These are phyloP conservation scores for Callorhinus ursinus DNA, from an alignment of 2,113 vertebrate genomes.

Conservation along the genomic window DNA sequence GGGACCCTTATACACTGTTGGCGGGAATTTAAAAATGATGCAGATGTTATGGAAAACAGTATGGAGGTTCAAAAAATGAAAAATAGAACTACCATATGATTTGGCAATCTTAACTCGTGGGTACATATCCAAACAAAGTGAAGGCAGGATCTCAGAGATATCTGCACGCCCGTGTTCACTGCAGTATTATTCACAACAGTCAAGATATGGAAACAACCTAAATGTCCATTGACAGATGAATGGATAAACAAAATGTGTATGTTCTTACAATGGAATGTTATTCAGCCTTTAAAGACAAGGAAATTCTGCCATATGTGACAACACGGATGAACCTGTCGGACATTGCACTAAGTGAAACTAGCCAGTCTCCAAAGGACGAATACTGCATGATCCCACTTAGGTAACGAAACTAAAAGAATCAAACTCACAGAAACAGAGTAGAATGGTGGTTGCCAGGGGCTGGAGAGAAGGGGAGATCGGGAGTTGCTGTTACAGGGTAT, in stretches of 20 bases:
- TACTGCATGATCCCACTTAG: not conserved
- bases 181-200: not conserved
- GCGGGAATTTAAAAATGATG: not conserved
- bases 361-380: not conserved
- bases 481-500: not conserved
- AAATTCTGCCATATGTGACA: not conserved
- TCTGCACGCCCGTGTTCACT: not conserved
- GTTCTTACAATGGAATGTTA: not conserved
- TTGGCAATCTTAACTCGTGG: not conserved
- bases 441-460: not conserved
- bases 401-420: not conserved
- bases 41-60: not conserved
- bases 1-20: not conserved
- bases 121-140: not conserved
- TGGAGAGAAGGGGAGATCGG: not conserved
- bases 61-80: conserved; percentile 3
- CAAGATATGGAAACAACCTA: not conserved
- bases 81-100: not conserved
- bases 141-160: not conserved
- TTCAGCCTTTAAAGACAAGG: not conserved
- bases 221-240: not conserved
- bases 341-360: not conserved
- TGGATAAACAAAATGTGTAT: not conserved
- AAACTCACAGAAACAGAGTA: not conserved
- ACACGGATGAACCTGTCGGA: not conserved